Percentiles rank a stretch among this genome's conserved stretches.
Evolutionary conservation across 2,113 vertebrate genomes (phyloP).

Genomic region (Pteropus alecto): DNA sequence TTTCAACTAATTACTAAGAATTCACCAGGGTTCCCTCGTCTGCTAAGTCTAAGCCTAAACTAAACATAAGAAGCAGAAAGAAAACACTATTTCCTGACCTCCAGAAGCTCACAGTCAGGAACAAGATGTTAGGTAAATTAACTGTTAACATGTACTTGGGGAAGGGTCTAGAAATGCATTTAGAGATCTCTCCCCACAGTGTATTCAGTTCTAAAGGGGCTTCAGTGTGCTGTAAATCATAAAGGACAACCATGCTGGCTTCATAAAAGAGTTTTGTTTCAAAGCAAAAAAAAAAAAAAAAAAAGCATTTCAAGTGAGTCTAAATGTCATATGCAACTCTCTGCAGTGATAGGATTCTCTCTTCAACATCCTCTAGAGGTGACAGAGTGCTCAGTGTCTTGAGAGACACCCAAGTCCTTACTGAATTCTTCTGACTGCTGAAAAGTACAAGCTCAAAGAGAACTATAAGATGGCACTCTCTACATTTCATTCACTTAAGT

Average conservation of each 20-base stretch:
- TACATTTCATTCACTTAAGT: not conserved
- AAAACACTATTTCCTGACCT: not conserved
- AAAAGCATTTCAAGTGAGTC: not conserved
- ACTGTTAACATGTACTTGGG: not conserved
- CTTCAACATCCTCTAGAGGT: not conserved
- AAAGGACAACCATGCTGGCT: not conserved
- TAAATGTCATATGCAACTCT: not conserved
- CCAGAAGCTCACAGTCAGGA: not conserved
- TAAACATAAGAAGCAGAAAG: not conserved
- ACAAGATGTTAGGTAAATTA: not conserved
- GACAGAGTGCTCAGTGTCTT: not conserved
- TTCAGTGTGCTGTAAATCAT: not conserved
- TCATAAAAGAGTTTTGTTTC: constrained; percentile 8
- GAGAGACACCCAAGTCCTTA: not conserved
- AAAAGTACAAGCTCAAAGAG: not conserved
- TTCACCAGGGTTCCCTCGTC: not conserved
- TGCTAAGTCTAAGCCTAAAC: not conserved
- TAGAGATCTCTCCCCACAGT: not conserved
- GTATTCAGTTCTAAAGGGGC: not conserved
- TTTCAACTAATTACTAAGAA: not conserved
- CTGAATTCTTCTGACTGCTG: not conserved
- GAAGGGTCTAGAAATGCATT: not conserved
- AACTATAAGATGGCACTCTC: not conserved
- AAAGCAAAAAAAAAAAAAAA: not conserved
- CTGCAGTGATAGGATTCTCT: not conserved